phyloP scores from a whole-genome alignment of 2,113 vertebrate genomes.

The Cichladusa arquata region DNA sequence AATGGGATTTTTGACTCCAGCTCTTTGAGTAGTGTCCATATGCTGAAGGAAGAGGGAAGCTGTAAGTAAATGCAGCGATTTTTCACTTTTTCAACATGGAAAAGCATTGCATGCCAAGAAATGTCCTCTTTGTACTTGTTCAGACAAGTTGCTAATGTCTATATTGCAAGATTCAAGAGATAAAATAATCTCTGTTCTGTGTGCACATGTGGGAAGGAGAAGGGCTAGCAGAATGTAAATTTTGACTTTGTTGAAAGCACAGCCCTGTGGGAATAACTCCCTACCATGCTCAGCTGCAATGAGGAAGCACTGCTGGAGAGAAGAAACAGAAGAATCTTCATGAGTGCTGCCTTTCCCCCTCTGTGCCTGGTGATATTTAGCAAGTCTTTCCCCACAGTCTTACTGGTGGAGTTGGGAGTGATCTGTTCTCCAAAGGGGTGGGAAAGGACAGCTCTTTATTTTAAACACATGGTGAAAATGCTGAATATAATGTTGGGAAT shows the following conservation, averaged over 20 bases:
- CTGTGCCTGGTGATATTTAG: not conserved
- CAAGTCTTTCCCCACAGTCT: not conserved
- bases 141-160: constrained; percentile 13
- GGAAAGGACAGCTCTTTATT: not conserved
- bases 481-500: not conserved
- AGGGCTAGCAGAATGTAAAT: not conserved
- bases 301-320: not conserved
- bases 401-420: not conserved
- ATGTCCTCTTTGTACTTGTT: not conserved
- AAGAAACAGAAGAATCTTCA: constrained; percentile 10
- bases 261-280: not conserved
- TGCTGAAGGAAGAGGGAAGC: not conserved
- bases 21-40: not conserved
- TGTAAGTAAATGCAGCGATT: not conserved
- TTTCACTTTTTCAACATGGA: not conserved
- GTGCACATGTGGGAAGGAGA: not conserved
- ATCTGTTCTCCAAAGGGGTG: not conserved
- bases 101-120: not conserved
- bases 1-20: not conserved
- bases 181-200: not conserved
- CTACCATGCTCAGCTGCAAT: not conserved
- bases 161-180: not conserved
- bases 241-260: not conserved
- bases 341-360: not conserved
- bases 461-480: not conserved